Base-by-base conservation (phyloP, 1,140 invertebrate genomes). In the Hyposmocoma kahamanoa region DNA sequence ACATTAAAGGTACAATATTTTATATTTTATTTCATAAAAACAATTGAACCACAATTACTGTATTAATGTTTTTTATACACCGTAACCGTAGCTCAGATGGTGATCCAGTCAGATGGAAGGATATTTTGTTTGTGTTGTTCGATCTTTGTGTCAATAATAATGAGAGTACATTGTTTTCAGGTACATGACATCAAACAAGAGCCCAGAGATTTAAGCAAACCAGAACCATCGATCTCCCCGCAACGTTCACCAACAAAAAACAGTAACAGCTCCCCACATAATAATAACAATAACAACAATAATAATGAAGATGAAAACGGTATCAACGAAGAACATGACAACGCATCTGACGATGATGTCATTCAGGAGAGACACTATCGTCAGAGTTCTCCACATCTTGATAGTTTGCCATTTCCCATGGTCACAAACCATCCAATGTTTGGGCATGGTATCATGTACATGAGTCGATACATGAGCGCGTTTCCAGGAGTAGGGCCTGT, bases 381-480 rank as follows among this genome's bases (percentile, higher is more conserved):
- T 45, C 82, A 62, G n/a, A 65, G 64, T 34, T 87, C 67, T 48
- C 80, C 73, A 54, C 88, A 72, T 65, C 67, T 84, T 5, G 82
- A 85, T 15, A 88, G 89, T 13, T 65, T 91, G 42, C 76, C 83
- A 19, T 95, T 95, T 69, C 93, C 94, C 1, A 86, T 96, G 72
- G 92, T 95, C 1, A 93, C 93, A 26, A 94, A 94, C 70, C 82
- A 83, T 42, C 92, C 92, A 0, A 94, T 95, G 91, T 95, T 96
- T 76, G 89, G 90, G 32, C 94, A 95, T 67, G 92, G 92, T 50
- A 95, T 96, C 60, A 95, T 96, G 93, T 96, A 96, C 72, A 96
- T 96, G 94, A 94, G 93, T 59, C 94, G 95, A 67, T 96, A 95
- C 72, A 92, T 94, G 67, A 92, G 90, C 36, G 88, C 88, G 66